Conservation (phyloP, 2,113 vertebrate genomes). For the Nansenia antarctica region DNA sequence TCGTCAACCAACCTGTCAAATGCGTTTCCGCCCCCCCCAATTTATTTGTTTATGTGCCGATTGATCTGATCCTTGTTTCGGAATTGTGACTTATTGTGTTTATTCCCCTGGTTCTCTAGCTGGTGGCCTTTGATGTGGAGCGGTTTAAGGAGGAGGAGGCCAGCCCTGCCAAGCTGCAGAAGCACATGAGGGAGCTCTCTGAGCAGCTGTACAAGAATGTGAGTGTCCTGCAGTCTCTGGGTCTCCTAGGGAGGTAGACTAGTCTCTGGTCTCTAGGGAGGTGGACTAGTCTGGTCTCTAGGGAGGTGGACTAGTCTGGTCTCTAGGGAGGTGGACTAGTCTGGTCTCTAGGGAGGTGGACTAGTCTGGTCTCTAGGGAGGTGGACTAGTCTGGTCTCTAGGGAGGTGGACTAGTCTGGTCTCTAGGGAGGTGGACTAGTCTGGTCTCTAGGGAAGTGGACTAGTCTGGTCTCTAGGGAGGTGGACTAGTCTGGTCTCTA, state of each 20-base stretch:
- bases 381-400: no score
- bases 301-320: background rate
- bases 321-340: background rate
- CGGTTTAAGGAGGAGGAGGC: constrained; percentile 90
- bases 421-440: no score
- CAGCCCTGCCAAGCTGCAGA: constrained; percentile 84
- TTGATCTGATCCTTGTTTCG: no score
- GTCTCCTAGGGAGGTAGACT: background rate
- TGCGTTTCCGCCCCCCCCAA: no score
- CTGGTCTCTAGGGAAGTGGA: no score
- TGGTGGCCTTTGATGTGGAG: constrained; percentile 93
- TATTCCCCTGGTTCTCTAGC: constrained; percentile 74
- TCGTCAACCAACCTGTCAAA: no score
- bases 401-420: no score
- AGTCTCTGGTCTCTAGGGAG: background rate
- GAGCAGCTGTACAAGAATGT: constrained; percentile 96
- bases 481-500: no score
- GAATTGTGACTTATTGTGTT: constrained; percentile 13
- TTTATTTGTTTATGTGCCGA: no score
- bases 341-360: no score
- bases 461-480: no score
- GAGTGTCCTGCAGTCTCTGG: constrained; percentile 56
- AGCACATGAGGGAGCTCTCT: constrained; percentile 89
- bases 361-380: no score
- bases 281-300: background rate